These are phyloP conservation scores for Diadema setosum DNA, from an alignment of 35 echinoderm and acorn worm genomes.

Conservation along the genomic window DNA sequence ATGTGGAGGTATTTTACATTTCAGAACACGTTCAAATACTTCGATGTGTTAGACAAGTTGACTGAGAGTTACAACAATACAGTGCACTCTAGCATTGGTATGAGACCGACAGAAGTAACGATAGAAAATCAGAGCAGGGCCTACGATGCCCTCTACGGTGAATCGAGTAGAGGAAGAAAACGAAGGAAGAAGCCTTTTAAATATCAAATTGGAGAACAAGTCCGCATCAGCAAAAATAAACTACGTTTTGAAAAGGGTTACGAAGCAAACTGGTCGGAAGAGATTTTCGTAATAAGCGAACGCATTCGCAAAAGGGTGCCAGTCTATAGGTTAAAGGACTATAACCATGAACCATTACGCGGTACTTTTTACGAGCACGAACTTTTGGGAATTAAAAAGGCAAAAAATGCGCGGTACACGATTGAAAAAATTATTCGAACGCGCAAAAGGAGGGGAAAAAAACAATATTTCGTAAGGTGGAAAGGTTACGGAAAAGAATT, in stretches of 20 bases:
- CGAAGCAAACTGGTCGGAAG: constrained; percentile 9
- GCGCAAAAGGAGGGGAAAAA: constrained; percentile 12
- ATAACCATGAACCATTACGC: neutral
- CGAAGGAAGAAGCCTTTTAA: neutral
- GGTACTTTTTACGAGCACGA: constrained; percentile 22
- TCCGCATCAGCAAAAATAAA: constrained; percentile 23
- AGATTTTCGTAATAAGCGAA: neutral
- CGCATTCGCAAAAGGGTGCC: neutral
- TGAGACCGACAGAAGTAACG: neutral
- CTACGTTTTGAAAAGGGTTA: no score
- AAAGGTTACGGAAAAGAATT: constrained; percentile 35
- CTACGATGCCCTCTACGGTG: neutral
- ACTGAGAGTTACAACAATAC: constrained; percentile 10
- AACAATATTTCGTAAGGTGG: constrained; percentile 59
- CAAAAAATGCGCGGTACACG: neutral
- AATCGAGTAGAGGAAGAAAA: neutral
- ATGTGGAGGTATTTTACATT: constrained; percentile 23
- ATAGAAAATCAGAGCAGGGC: neutral
- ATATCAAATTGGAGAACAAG: neutral
- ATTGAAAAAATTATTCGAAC: neutral
- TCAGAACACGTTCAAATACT: neutral
- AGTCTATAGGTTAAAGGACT: neutral
- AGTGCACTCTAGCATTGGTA: neutral
- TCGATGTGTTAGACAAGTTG: neutral
- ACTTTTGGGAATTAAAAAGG: neutral